Evolutionary conservation across 2,113 vertebrate species (phyloP).

Genomic region (Chauna torquata): DNA sequence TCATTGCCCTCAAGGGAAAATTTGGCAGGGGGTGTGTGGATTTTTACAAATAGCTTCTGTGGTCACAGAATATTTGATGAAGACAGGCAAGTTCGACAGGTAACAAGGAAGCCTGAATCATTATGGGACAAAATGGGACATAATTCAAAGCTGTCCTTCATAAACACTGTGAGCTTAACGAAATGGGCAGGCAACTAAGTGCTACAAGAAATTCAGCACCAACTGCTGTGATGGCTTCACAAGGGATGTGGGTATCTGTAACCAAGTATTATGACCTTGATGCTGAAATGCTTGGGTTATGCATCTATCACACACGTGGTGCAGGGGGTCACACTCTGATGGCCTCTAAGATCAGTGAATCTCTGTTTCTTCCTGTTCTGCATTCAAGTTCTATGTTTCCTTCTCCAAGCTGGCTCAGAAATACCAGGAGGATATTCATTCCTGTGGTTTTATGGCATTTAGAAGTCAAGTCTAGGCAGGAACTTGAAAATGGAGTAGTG

Average conservation of each 20-base stretch:
- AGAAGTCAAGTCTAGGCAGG: slow-evolving; percentile 12
- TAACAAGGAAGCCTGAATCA: not conserved
- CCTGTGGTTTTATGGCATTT: slow-evolving; percentile 39
- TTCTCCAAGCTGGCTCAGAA: not conserved
- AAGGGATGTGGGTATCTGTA: not conserved
- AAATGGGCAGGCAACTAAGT: not conserved
- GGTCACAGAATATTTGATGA: not conserved
- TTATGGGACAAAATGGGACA: too few relatives aligned
- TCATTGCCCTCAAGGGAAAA: not conserved
- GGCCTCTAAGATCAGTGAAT: not conserved
- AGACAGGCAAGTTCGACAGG: not conserved
- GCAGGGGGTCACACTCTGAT: not conserved
- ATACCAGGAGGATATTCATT: slow-evolving; percentile 27
- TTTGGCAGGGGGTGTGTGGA: not conserved
- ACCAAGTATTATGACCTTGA: not conserved
- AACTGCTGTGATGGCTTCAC: not conserved
- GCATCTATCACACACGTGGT: not conserved
- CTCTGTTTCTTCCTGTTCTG: not conserved
- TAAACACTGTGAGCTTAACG: not conserved
- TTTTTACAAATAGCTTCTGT: not conserved
- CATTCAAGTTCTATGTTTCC: not conserved
- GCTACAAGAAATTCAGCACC: not conserved
- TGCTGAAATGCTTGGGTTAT: not conserved
- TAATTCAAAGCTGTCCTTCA: not conserved
- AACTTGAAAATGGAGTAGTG: slow-evolving; percentile 15